phyloP scores from a whole-genome alignment of 2,888 invertebrate species.

The Ernsta delagoae region DNA sequence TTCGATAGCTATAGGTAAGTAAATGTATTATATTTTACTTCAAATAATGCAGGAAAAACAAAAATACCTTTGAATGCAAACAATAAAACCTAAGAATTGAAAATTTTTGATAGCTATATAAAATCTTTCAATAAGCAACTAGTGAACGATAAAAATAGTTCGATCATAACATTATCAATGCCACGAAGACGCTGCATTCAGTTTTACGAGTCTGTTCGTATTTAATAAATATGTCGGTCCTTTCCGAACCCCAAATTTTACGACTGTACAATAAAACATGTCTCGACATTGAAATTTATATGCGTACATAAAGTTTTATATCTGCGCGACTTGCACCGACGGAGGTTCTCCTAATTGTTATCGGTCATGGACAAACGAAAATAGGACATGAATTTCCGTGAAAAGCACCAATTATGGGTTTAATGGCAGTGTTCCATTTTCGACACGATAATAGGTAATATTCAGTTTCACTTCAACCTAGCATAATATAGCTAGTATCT shows the following conservation, averaged over 20 bases:
- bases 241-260: slow-evolving; percentile 82
- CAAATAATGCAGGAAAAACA: too few relatives aligned
- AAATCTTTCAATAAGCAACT: slow-evolving; percentile 31
- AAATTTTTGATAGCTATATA: too few relatives aligned
- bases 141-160: slow-evolving; percentile 65
- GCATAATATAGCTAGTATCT: not conserved
- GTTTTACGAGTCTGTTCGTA: slow-evolving; percentile 82
- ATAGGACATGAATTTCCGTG: slow-evolving; percentile 57
- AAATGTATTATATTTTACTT: too few relatives aligned
- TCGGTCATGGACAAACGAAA: slow-evolving; percentile 72
- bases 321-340: slow-evolving; percentile 78
- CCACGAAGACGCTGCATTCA: slow-evolving; percentile 78
- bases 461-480: not conserved
- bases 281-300: slow-evolving; percentile 84
- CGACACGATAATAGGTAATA: not conserved
- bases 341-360: slow-evolving; percentile 79
- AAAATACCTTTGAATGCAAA: too few relatives aligned
- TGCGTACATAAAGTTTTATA: slow-evolving; percentile 84
- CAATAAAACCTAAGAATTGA: too few relatives aligned
- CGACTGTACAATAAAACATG: slow-evolving; percentile 83
- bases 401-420: slow-evolving; percentile 47
- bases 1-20: too few relatives aligned
- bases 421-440: slow-evolving; percentile 8
- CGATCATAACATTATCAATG: slow-evolving; percentile 70
- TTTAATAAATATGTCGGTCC: slow-evolving; percentile 84